Evolutionary conservation across 2,888 invertebrate genomes (phyloP), one percentile per base, ranked within the genome.

Genomic region (Agonopterix heracliana): DNA sequence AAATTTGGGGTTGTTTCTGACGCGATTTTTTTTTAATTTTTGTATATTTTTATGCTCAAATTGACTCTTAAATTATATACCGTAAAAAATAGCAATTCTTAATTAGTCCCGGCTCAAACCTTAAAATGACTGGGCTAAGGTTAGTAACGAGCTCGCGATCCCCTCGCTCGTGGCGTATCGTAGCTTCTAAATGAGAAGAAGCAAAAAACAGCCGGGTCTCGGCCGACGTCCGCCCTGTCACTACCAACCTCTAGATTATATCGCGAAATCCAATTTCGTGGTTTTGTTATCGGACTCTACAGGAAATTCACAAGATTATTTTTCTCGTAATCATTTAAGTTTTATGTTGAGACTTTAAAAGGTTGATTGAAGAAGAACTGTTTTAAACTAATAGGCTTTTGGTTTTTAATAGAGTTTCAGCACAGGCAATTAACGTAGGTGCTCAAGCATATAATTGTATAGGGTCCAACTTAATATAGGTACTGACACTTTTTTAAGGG

Each of bases 231-330:
- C 57, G 63, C 69, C 71, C 71, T 79, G 81, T 81, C 81, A 81
- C 75, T 67, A 68, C 68, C 80, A 81, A 74, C 68, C 62, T 67
- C 66, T 64, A 82, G 87, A 88, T 88, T 82, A 79, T 81, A 88
- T 88, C 87, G 81, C 71, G 65, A 76, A 88, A 88, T 86, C 86
- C 87, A 88, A 88, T 88, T 87, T 85, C 81, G 86, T 78, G 83
- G 85, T 84, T 85, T 83, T 80, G 81, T 82, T 85, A 85, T 87
- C 85, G 81, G 70, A 59, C 64, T 68, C 64, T 46, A 61, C 68
- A 71, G 79, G 76, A 78, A 81, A 83, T 81, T 81, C 71, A 74
- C 77, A 77, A 78, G 74, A 79, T 80, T 61, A 63, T 64, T 76
- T 64, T 66, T 72, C 63, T 73, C 66, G 71, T 73, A 73, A 75